Conservation (phyloP, 2,113 vertebrate genomes). For the Sorex araneus region DNA sequence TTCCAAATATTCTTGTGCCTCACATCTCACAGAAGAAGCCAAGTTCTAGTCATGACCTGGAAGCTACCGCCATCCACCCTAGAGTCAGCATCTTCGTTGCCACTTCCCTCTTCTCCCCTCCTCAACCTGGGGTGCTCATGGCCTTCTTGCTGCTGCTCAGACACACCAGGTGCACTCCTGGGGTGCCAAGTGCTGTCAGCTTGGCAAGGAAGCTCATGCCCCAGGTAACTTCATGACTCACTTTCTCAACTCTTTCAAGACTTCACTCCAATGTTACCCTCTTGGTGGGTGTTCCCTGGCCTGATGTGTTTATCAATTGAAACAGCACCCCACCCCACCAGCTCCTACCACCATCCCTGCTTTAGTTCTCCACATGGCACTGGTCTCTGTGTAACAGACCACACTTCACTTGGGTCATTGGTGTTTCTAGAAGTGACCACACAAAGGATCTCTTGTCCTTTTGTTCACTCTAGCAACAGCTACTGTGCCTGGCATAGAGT, state of each 20-base stretch:
- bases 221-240: background rate
- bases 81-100: background rate
- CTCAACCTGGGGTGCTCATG: background rate
- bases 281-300: background rate
- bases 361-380: background rate
- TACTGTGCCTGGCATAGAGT: background rate
- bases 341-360: background rate
- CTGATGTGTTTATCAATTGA: background rate
- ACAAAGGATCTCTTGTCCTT: background rate
- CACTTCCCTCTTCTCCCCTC: background rate
- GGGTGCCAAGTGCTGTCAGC: background rate
- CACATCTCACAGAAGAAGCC: background rate
- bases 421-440: constrained; percentile 20
- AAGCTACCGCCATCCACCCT: background rate
- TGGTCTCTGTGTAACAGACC: background rate
- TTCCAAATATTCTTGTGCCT: background rate
- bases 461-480: background rate
- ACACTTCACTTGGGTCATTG: background rate
- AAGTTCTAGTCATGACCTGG: background rate
- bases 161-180: background rate
- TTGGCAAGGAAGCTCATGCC: background rate
- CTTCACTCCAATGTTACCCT: constrained; percentile 13
- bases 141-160: background rate
- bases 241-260: constrained; percentile 32
- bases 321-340: background rate